Conservation (phyloP, 2,113 vertebrate species). For the Oncorhynchus mykiss region DNA sequence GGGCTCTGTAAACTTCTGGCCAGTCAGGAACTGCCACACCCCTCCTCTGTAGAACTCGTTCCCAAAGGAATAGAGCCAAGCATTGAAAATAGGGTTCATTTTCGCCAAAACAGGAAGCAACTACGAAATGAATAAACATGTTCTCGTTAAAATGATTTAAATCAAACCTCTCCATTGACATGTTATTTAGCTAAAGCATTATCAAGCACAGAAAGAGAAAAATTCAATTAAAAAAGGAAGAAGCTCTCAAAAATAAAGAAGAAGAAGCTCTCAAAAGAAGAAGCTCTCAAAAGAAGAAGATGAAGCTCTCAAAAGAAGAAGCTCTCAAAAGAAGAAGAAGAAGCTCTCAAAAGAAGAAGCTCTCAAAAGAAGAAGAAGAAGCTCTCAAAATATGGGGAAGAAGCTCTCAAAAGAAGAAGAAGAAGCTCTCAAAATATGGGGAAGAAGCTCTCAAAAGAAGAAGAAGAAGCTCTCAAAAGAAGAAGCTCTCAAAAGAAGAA, state of each 20-base stretch:
- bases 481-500: too few relatives aligned
- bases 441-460: neutral
- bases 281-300: too few relatives aligned
- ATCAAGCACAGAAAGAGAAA: neutral
- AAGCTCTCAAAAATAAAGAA: too few relatives aligned
- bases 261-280: too few relatives aligned
- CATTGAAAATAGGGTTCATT: conserved; percentile 81
- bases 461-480: too few relatives aligned
- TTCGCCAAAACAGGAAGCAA: conserved; percentile 89
- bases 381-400: too few relatives aligned
- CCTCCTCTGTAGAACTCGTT: conserved; percentile 84
- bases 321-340: too few relatives aligned
- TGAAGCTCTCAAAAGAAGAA: too few relatives aligned
- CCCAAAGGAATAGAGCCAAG: conserved; percentile 84
- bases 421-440: neutral
- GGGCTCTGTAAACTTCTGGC: conserved; percentile 76
- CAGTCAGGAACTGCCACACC: conserved; percentile 86
- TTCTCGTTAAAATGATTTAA: neutral
- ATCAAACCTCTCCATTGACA: neutral
- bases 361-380: too few relatives aligned
- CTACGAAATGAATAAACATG: conserved; percentile 62
- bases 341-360: too few relatives aligned
- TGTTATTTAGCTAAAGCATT: neutral
- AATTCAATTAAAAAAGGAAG: too few relatives aligned
- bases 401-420: too few relatives aligned